Evolutionary conservation across 2,888 invertebrate genomes (phyloP).

Genomic region (Hipparchia sbordonii): DNA sequence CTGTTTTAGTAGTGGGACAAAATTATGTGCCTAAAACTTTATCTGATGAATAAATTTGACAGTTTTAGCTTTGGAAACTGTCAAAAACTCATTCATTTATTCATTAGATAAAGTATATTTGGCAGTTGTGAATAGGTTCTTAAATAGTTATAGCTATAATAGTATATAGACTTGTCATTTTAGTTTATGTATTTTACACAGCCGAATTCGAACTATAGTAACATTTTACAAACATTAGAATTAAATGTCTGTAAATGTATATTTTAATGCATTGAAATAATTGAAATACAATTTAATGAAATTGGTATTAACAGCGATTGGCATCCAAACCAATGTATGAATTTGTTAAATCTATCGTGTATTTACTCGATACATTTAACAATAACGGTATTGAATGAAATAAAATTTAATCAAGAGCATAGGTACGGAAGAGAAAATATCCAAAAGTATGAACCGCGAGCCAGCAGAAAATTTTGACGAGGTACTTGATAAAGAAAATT

Average conservation of each 20-base stretch:
- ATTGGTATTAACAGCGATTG: neutral
- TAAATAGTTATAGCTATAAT: too few relatives aligned
- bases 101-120: too few relatives aligned
- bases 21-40: too few relatives aligned
- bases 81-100: too few relatives aligned
- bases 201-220: neutral
- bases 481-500: too few relatives aligned
- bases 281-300: neutral
- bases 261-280: neutral
- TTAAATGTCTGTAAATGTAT: neutral
- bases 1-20: too few relatives aligned
- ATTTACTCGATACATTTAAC: slow-evolving; percentile 9
- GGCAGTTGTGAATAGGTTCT: too few relatives aligned
- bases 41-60: too few relatives aligned
- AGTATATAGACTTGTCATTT: too few relatives aligned
- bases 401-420: slow-evolving; percentile 4
- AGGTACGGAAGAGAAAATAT: slow-evolving; percentile 10
- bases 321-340: neutral
- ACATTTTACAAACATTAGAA: neutral
- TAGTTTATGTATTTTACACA: too few relatives aligned
- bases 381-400: slow-evolving; percentile 1
- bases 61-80: too few relatives aligned
- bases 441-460: neutral
- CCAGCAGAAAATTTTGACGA: neutral
- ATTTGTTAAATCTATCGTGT: neutral